A percentile compares a stretch with the other conserved stretches of the same genome.
These are phyloP conservation scores for Hermetia illucens DNA, from an alignment of 1,140 invertebrate species.

Conservation along the genomic window DNA sequence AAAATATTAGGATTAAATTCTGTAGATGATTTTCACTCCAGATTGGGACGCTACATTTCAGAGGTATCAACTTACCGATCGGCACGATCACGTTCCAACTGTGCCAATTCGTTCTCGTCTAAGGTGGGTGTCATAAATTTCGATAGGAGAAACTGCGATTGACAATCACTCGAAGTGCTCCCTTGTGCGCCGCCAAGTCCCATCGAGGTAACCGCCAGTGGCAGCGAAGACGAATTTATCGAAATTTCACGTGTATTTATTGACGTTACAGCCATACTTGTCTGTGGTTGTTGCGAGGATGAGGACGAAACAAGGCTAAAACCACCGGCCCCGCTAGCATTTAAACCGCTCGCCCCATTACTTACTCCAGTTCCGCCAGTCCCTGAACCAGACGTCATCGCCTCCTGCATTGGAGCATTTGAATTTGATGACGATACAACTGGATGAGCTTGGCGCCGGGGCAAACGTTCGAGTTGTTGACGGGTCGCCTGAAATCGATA, in stretches of 20 bases:
- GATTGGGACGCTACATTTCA: neutral
- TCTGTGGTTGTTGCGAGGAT: slow-evolving; percentile 26
- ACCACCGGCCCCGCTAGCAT: slow-evolving; percentile 13
- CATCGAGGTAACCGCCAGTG: slow-evolving; percentile 11
- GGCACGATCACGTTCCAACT: slow-evolving; percentile 23
- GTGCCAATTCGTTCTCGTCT: slow-evolving; percentile 23
- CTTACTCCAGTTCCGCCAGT: slow-evolving; percentile 9
- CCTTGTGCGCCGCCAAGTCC: slow-evolving; percentile 10
- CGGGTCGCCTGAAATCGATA: slow-evolving; percentile 46
- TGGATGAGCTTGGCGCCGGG: slow-evolving; percentile 50
- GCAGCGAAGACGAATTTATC: slow-evolving; percentile 6
- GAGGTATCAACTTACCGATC: slow-evolving; percentile 16
- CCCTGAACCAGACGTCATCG: slow-evolving; percentile 15
- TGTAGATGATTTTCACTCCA: too few species aligned
- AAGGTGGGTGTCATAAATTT: slow-evolving; percentile 29
- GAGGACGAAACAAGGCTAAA: slow-evolving; percentile 10
- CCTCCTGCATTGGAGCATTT: slow-evolving; percentile 29
- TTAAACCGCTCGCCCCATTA: slow-evolving; percentile 16
- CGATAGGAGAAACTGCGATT: slow-evolving; percentile 23
- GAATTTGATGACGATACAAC: slow-evolving; percentile 31
- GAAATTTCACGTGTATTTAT: slow-evolving; percentile 28
- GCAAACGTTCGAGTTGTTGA: slow-evolving; percentile 74
- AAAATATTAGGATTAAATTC: neutral
- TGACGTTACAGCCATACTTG: slow-evolving; percentile 22
- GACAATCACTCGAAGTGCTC: slow-evolving; percentile 14